These are phyloP conservation scores for Mormyrops attenuatus DNA, from an alignment of 2,797 vertebrate genomes.

Conservation along the genomic window DNA sequence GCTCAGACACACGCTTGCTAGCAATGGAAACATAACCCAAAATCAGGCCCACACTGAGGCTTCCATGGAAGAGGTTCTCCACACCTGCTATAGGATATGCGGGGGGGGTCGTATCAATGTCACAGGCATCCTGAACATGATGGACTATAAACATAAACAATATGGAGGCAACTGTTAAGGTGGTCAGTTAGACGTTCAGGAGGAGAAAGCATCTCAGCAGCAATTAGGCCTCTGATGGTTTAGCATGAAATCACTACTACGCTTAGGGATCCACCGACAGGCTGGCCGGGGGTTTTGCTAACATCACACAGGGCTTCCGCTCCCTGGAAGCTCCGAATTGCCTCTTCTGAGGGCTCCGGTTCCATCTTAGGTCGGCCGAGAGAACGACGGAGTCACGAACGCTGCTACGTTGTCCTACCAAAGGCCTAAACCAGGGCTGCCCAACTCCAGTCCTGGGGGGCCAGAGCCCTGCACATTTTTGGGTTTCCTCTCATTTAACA, in stretches of 20 bases:
- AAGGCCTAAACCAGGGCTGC: no score
- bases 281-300: background rate
- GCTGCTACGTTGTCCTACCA: background rate
- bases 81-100: background rate
- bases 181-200: background rate
- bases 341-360: background rate
- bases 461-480: no score
- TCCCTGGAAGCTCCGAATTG: background rate
- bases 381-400: background rate
- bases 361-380: background rate
- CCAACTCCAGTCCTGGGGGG: no score
- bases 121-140: background rate
- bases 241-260: background rate
- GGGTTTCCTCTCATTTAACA: no score
- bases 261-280: background rate
- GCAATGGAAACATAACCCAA: background rate
- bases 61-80: no score
- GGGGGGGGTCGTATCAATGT: background rate
- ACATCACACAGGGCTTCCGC: background rate
- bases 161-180: background rate
- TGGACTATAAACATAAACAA: background rate
- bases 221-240: background rate
- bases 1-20: background rate
- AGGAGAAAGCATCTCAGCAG: background rate
- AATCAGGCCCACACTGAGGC: background rate